Base-by-base conservation (phyloP, 1,140 invertebrate species). In the Forficula auricularia region DNA sequence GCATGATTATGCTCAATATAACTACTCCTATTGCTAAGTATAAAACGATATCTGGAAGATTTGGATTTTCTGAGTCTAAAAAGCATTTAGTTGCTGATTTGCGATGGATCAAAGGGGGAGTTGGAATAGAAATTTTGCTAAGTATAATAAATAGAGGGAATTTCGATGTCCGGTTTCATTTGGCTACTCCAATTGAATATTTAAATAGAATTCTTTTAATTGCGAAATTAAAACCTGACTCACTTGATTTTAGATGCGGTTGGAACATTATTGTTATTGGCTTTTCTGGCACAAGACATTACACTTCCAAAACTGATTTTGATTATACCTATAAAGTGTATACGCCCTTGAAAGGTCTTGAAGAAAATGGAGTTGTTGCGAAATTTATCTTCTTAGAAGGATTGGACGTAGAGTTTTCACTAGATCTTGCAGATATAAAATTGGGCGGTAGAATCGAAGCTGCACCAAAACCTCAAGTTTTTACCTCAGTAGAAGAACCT, bases 271-370 rank as follows among this genome's bases (percentile, higher is more conserved):
- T 80, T 48, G 69, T 74, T 2, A 62, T 75, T 22, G 82, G 82
- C 19, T 81, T 84, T 48, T 71, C 73, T 2, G 80, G 79, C 22
- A 70, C 79, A 31, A 82, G 77, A 78, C 72, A 74, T 43, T 81
- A 72, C 54, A 59, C 64, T n/a, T 73, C 71, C 31, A 49, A 72
- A 0, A 68, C 68, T 3, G 70, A 84, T 57, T 80, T 85, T 38
- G 73, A 83, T 46, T 82, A 84, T 52, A 70, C 74, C 12, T 82
- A 81, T 52, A 71, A 77, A 47, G 58, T 84, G 9, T 82, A 73
- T 51, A 82, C 80, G 0, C 81, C 81, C 0, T 52, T 86, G 6
- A 64, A 74, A 48, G 75, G 73, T 4, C 75, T 82, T 40, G 68
- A 81, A 50, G 72, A 82, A 54, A 81, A 75, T 50, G 79, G 80